Evolutionary conservation across 2,888 invertebrate genomes (phyloP).

Genomic region (Chrysomela aeneicollis): DNA sequence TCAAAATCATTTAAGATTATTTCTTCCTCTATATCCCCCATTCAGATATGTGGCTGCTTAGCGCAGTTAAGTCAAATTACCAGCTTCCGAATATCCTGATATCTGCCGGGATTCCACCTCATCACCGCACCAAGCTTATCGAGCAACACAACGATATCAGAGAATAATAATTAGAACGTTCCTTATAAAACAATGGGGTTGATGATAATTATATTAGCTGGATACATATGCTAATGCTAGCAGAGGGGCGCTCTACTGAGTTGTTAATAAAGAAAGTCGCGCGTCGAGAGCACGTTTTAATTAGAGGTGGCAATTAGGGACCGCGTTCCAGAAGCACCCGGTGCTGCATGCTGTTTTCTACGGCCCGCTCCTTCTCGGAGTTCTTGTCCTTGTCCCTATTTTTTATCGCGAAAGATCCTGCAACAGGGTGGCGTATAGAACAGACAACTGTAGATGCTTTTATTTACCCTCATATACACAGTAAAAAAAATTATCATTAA

Average conservation of each 20-base stretch:
- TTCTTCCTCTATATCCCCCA: too few relatives aligned
- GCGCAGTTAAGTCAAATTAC: too few relatives aligned
- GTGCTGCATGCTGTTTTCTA: conserved; percentile 26
- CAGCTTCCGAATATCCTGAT: neutral
- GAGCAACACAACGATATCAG: conserved; percentile 36
- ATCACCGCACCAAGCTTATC: conserved; percentile 30
- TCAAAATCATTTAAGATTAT: too few relatives aligned
- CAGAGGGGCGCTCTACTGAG: conserved; percentile 22
- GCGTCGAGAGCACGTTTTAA: conserved; percentile 52
- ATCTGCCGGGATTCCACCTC: conserved; percentile 23
- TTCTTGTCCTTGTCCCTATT: neutral
- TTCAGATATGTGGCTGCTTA: too few relatives aligned
- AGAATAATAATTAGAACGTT: conserved; percentile 43
- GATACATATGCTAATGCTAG: conserved; percentile 35
- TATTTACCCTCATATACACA: too few relatives aligned
- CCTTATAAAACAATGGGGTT: conserved; percentile 43
- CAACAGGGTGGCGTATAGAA: conserved; percentile 6
- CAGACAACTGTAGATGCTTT: too few relatives aligned
- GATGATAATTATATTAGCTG: conserved; percentile 44
- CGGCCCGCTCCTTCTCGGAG: neutral
- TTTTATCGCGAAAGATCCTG: neutral
- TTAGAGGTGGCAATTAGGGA: conserved; percentile 54
- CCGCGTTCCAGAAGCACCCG: conserved; percentile 45
- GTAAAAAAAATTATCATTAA: too few relatives aligned
- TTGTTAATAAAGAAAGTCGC: conserved; percentile 52